Base-by-base conservation (phyloP, 2,888 invertebrate genomes). In the Agrotis segetum region DNA sequence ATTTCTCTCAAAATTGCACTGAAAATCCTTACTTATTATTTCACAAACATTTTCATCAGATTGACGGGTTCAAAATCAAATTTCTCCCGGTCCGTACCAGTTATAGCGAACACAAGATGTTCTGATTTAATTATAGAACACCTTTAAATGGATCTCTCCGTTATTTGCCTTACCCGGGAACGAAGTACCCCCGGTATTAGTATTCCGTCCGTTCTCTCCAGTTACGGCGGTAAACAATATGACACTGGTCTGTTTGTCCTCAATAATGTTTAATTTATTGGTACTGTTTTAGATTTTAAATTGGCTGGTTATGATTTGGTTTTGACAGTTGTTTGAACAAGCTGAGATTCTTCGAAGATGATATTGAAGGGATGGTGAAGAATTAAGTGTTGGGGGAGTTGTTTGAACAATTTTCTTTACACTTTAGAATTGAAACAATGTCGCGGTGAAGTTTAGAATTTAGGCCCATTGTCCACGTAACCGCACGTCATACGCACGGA, bases 151-250 rank as follows among this genome's bases (percentile, higher is more conserved):
- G 84, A 78, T 84, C 82, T 79, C 75, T 55, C 71, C 58, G 82
- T 83, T 88, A 87, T 88, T 88, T 86, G 83, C 79, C 16, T 82
- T 80, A 83, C 80, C 78, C 81, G 83, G 79, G 77, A 83, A 78
- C 61, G 74, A 82, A 76, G 83, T 73, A 76, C 76, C 80, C 69
- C 64, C 65, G 60, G 71, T 84, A 89, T 89, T 89, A 89, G 84
- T 89, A 89, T 89, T 88, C 89, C 65, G 75, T 71, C 67, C 84
- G 79, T 70, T 74, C 74, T 71, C 69, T 70, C 72, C 79, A 74
- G 81, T 83, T 82, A 79, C 85, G 81, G 78, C 74, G 80, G 88
- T 86, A 88, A 88, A 89, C 89, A 89, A 88, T 88, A 88, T 87
- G 84, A 71, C 80, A 78, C 73, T 73, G 69, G 71, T 61, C 77